Conservation (phyloP, 2,113 vertebrate genomes). For the Toxotes chatareus region DNA sequence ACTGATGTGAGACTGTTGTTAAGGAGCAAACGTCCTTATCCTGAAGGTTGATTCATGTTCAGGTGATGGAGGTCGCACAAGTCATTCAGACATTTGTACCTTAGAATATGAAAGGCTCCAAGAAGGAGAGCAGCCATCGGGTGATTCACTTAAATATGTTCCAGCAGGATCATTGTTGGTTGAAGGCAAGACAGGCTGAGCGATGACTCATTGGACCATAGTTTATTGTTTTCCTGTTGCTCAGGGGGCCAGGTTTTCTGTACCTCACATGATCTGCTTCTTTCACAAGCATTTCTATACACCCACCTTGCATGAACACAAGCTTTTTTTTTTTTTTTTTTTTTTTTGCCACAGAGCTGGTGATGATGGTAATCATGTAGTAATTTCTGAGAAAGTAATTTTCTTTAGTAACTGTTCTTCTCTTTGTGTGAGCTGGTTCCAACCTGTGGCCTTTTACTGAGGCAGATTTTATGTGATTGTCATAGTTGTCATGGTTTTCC, state of each 20-base stretch:
- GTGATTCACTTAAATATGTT: slow-evolving; percentile 29
- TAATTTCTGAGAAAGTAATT: background rate
- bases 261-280: slow-evolving; percentile 19
- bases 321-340: slow-evolving; percentile 1
- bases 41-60: background rate
- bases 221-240: slow-evolving; percentile 14
- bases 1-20: background rate
- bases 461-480: slow-evolving; percentile 3
- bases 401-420: slow-evolving; percentile 2
- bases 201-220: slow-evolving; percentile 19
- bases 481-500: background rate
- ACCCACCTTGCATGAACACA: background rate
- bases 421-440: background rate
- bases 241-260: background rate
- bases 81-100: background rate
- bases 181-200: slow-evolving; percentile 28
- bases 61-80: background rate
- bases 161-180: slow-evolving; percentile 18
- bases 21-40: background rate
- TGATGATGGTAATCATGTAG: slow-evolving; percentile 27
- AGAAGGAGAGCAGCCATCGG: slow-evolving; percentile 8
- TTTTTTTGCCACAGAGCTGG: background rate
- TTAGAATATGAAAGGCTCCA: background rate
- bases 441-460: background rate
- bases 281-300: background rate